These are phyloP conservation scores for Falco peregrinus DNA, from an alignment of 2,797 vertebrate genomes.

Conservation along the genomic window DNA sequence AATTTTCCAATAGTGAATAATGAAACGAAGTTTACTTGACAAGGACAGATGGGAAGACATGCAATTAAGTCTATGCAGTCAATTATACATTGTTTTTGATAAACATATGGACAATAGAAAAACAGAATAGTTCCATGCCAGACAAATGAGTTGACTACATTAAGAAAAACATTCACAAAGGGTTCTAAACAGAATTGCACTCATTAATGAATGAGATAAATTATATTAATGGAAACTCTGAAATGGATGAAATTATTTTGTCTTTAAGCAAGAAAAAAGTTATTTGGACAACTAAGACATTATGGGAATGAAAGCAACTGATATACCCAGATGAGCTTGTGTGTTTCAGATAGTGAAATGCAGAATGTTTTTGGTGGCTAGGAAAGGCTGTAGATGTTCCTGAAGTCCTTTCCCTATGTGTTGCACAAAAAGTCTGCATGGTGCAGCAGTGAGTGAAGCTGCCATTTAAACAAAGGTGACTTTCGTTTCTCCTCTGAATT, in stretches of 20 bases:
- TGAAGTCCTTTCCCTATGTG: background rate
- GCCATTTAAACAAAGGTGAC: background rate
- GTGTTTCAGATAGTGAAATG: background rate
- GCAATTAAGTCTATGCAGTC: constrained; percentile 1
- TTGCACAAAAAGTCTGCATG: background rate
- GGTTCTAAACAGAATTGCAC: background rate
- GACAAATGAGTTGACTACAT: background rate
- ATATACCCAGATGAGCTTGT: background rate
- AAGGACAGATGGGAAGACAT: constrained; percentile 34
- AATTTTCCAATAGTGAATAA: constrained; percentile 31
- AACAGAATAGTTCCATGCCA: background rate
- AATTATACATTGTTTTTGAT: constrained; percentile 1
- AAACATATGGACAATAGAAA: background rate
- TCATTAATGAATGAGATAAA: background rate
- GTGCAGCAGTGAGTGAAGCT: background rate
- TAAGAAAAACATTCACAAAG: background rate
- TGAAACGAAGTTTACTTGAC: constrained; percentile 5
- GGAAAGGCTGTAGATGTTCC: background rate
- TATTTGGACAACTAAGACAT: background rate
- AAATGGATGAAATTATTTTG: background rate
- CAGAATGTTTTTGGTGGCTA: background rate
- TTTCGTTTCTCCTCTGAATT: background rate
- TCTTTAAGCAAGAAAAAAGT: background rate
- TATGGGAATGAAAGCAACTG: background rate
- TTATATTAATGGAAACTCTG: background rate